Conservation (phyloP, 2,113 vertebrate genomes). For the Entelurus aequoreus region DNA sequence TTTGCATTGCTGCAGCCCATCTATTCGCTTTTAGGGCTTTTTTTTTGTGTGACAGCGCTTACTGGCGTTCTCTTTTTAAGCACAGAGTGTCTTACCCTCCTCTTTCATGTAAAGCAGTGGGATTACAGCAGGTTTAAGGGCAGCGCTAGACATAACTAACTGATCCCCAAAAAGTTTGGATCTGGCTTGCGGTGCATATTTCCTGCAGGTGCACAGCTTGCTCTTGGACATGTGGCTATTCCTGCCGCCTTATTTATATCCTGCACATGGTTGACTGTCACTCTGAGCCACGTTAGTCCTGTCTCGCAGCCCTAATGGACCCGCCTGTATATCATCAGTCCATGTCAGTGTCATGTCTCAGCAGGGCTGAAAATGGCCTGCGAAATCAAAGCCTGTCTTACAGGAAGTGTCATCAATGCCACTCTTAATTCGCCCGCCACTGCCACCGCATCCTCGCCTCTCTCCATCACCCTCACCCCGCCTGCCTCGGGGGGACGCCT, state of each 20-base stretch:
- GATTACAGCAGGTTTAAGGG: conserved; percentile 60
- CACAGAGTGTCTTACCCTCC: conserved; percentile 32
- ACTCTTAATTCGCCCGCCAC: conserved; percentile 46
- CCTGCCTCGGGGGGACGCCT: conserved; percentile 30
- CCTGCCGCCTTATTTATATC: conserved; percentile 36
- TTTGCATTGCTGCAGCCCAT: conserved; percentile 14
- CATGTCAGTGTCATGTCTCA: conserved; percentile 63
- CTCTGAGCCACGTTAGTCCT: conserved; percentile 44
- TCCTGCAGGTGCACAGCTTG: background rate
- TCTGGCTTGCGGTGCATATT: conserved; percentile 1
- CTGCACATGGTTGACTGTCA: conserved; percentile 34
- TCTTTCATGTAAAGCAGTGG: conserved; percentile 42
- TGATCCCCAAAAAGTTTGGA: conserved; percentile 9
- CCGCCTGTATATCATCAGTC: conserved; percentile 39
- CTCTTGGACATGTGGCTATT: conserved; percentile 9
- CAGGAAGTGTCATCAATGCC: conserved; percentile 69
- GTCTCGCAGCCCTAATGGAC: conserved; percentile 73
- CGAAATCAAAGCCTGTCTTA: conserved; percentile 69
- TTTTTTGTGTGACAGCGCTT: conserved; percentile 1
- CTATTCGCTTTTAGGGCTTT: conserved; percentile 7
- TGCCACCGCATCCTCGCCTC: conserved; percentile 34
- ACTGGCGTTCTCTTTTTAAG: conserved; percentile 25
- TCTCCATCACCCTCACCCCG: conserved; percentile 8
- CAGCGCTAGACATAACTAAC: conserved; percentile 8
- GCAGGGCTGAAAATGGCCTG: conserved; percentile 58